Evolutionary conservation across 2,888 invertebrate species (phyloP), one percentile per base, ranked within the genome.

Genomic region (Mesochorus sp.): DNA sequence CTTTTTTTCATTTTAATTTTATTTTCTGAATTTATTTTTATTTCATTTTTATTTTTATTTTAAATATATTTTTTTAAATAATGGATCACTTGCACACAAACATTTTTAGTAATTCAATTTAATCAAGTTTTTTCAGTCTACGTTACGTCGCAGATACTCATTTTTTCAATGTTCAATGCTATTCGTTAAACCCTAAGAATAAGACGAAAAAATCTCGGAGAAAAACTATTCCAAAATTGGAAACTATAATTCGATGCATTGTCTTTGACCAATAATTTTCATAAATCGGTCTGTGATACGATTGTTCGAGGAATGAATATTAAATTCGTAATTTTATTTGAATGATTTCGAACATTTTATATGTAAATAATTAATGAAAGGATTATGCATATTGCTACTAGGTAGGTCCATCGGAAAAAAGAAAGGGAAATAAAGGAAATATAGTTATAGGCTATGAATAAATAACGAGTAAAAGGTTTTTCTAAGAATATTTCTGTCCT

Each of bases 221-320:
- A n/a, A 12, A 42, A 44, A 1, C 0, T 5, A 17, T 44, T 44
- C 19, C 2, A 1, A 1, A 3, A 1, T 8, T 4, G 44, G 19
- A 57, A 34, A 44, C 3, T 5, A 28, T 17, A 61, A 61, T 51
- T 59, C 26, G 61, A 61, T 39, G 39, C 6, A 44, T 2, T 14
- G 39, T 61, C 71, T 71, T 59, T n/a, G 55, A 44, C 17, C 62
- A 44, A 67, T 19, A 59, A 62, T 70, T 62, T 70, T 57, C 44
- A 49, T 47, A 67, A 49, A 19, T 17, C 19, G 14, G 12, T 12
- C 14, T 31, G 17, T 31, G 2, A 37, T 39, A 26, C 28, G 26
- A 71, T 64, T 42, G 55, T 49, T 71, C 64, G 17, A 19, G 12
- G n/a, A 6, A 67, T 66, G 64, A 78, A 78, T 71, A 78, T 74